Evolutionary conservation across 2,797 vertebrate species (phyloP), one percentile per base, ranked within the genome.

Genomic region (Yasuhikotakia modesta): DNA sequence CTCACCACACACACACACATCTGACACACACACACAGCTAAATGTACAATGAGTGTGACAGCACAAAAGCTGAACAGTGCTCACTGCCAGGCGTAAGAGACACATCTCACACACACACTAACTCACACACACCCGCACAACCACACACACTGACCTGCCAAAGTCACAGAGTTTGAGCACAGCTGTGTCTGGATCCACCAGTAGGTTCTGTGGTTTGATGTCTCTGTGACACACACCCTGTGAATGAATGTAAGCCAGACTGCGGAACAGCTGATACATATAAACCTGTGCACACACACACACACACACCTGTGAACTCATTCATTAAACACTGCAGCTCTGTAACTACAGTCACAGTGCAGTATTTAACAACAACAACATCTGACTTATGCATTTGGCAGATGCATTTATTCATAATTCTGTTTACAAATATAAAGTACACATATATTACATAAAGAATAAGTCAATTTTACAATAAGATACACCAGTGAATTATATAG

Each of bases 251-350:
- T n/a, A n/a, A n/a, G 95, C 95, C 93, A 95, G 93, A 93, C 94
- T 95, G 91, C 94, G 93, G 87, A 95, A 95, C 82, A 95, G 93
- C 86, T 95, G 95, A 89, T 95, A 95, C 95, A 95, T 95, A 91
- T 95, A 95, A 83, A 95, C 93, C 95, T 95, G 80, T 55, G 39
- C 39, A 39, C 60, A 73, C 17, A 75, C 11, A 57, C 6, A 81
- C 27, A 27, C n/a, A n/a, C n/a, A n/a, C n/a, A n/a, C n/a, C n/a
- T n/a, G n/a, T n/a, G n/a, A n/a, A n/a, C n/a, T n/a, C n/a, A n/a
- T n/a, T n/a, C n/a, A n/a, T n/a, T n/a, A 39, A 39, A 6, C 35
- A 39, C 7, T 4, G 7, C 4, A 7, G 7, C 6, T 39, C 35
- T 8, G 10, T 39, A 39, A 39, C 5, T 39, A 39, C 35, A 6